Conservation (phyloP, 2,113 vertebrate species). For the Potamarius usumacintae region DNA sequence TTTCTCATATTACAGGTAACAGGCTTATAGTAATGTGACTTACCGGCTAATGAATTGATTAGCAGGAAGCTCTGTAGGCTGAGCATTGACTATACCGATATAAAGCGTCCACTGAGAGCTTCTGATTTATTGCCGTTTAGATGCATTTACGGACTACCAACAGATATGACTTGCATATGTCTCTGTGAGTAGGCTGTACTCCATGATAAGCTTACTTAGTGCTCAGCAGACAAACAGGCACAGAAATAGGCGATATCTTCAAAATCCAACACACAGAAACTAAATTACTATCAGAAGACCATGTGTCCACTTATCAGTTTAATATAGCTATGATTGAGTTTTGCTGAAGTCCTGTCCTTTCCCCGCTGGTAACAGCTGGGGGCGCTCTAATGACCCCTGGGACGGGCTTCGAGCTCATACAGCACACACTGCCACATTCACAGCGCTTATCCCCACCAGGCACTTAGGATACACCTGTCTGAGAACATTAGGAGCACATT, state of each 20-base stretch:
- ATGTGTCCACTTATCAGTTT: slow-evolving; percentile 6
- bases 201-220: not conserved
- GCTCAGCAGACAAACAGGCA: not conserved
- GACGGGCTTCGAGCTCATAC: slow-evolving; percentile 8
- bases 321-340: not conserved
- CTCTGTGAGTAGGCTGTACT: not conserved
- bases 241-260: not conserved
- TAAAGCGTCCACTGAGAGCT: slow-evolving; percentile 10
- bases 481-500: not conserved
- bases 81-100: not conserved
- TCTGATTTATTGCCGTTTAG: slow-evolving; percentile 31
- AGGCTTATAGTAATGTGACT: slow-evolving; percentile 5
- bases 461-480: not conserved
- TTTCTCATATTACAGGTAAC: slow-evolving; percentile 70
- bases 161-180: not conserved
- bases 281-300: not conserved
- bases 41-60: slow-evolving; percentile 7
- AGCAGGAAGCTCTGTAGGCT: not conserved
- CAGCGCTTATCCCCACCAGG: not conserved
- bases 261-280: not conserved
- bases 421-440: not conserved
- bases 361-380: slow-evolving; percentile 62
- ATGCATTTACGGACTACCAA: not conserved
- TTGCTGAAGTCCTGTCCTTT: slow-evolving; percentile 15
- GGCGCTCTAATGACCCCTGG: slow-evolving; percentile 60